A percentile compares a stretch with the other conserved stretches of the same genome.
phyloP scores from a whole-genome alignment of 2,888 invertebrate genomes.

The Achlya flavicornis region DNA sequence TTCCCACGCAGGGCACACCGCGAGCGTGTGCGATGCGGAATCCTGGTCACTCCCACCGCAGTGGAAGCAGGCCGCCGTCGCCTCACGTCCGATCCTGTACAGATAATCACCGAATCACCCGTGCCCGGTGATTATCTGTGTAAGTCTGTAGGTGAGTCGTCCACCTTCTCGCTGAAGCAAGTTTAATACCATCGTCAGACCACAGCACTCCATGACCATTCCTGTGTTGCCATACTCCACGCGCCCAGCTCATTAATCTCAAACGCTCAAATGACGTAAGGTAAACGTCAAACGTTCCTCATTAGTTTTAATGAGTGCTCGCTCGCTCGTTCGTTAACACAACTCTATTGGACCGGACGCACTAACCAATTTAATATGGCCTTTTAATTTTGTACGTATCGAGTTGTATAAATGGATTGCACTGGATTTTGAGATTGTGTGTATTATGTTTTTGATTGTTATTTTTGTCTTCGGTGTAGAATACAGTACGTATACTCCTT shows the following conservation, averaged over 20 bases:
- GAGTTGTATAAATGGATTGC: not conserved
- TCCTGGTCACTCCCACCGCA: no score
- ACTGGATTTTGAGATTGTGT: no score
- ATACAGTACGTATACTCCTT: no score
- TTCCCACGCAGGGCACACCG: no score
- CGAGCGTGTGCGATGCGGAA: no score
- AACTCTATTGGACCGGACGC: slow-evolving; percentile 37
- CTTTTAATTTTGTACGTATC: slow-evolving; percentile 5
- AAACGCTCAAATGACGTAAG: slow-evolving; percentile 43
- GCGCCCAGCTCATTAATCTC: slow-evolving; percentile 43
- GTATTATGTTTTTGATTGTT: not conserved
- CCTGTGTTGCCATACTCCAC: slow-evolving; percentile 21
- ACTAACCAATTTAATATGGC: slow-evolving; percentile 32
- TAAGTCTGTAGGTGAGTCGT: no score
- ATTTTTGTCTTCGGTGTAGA: no score
- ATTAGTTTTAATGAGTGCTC: slow-evolving; percentile 49
- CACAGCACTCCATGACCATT: not conserved
- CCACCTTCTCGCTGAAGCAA: no score
- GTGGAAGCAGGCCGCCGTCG: no score
- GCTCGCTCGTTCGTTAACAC: slow-evolving; percentile 41
- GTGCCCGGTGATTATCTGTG: no score
- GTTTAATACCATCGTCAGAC: not conserved
- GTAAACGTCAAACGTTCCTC: slow-evolving; percentile 40
- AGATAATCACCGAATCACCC: no score
- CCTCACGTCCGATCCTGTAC: no score